Evolutionary conservation across 2,888 invertebrate species (phyloP).

Genomic region (Ceramica pisi): DNA sequence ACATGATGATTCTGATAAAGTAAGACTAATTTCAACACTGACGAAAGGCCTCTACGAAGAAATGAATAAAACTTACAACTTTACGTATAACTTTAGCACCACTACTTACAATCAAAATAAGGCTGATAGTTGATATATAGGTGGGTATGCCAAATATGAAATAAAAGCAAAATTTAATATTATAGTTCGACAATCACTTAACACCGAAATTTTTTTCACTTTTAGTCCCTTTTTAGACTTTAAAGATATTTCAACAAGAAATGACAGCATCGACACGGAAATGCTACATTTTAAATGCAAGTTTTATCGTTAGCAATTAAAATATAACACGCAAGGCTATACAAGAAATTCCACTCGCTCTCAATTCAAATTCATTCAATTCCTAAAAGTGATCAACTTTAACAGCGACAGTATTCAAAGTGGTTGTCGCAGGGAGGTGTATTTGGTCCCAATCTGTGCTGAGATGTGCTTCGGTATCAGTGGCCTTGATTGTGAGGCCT

Average conservation of each 20-base stretch:
- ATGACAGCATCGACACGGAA: slow-evolving; percentile 49
- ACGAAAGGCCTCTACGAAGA: slow-evolving; percentile 42
- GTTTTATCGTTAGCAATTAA: not conserved
- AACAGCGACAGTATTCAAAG: slow-evolving; percentile 96
- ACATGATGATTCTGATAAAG: slow-evolving; percentile 12
- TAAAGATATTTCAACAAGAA: not conserved
- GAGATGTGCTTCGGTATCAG: slow-evolving; percentile 95
- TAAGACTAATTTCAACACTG: slow-evolving; percentile 34
- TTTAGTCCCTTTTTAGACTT: not conserved
- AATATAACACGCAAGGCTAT: not conserved
- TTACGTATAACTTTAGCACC: slow-evolving; percentile 71
- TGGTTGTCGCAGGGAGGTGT: slow-evolving; percentile 95
- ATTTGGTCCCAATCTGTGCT: slow-evolving; percentile 97
- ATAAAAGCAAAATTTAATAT: slow-evolving; percentile 62
- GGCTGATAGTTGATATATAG: slow-evolving; percentile 65
- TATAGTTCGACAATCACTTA: slow-evolving; percentile 48
- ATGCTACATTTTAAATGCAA: slow-evolving; percentile 41
- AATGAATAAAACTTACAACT: slow-evolving; percentile 48
- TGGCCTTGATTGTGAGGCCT: slow-evolving; percentile 94
- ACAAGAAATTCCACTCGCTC: not conserved
- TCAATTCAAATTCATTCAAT: not conserved
- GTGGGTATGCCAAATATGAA: slow-evolving; percentile 71
- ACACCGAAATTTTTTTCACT: slow-evolving; percentile 24
- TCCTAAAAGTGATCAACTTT: slow-evolving; percentile 96
- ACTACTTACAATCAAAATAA: slow-evolving; percentile 68